These are phyloP conservation scores for Sinelater perroti DNA, from an alignment of 2,888 invertebrate genomes.

Conservation along the genomic window DNA sequence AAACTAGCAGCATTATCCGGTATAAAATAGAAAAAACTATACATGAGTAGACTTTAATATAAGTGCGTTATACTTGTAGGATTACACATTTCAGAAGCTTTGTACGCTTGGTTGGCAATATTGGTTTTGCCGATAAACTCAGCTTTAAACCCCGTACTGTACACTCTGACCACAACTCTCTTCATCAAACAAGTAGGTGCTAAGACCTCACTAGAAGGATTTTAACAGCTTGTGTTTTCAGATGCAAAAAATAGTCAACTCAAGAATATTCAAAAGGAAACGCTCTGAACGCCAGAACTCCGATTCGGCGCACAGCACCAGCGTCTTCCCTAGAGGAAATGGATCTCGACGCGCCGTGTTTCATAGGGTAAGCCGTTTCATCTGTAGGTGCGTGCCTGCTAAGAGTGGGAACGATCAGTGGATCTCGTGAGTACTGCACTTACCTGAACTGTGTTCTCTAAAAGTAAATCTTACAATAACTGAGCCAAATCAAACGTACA, in stretches of 20 bases:
- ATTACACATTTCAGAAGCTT: constrained; percentile 62
- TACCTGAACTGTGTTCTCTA: no score
- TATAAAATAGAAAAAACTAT: constrained; percentile 48
- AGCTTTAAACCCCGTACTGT: constrained; percentile 69
- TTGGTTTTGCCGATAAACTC: constrained; percentile 70
- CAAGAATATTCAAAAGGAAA: constrained; percentile 29
- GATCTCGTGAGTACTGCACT: no score
- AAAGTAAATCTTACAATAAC: no score
- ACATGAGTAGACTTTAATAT: not conserved
- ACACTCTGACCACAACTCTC: constrained; percentile 68
- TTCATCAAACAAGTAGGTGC: constrained; percentile 66
- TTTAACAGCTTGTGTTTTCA: no score
- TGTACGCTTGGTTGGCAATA: constrained; percentile 70
- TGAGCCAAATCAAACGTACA: no score
- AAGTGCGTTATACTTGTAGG: constrained; percentile 55
- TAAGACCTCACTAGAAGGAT: constrained; percentile 1
- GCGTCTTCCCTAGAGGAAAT: constrained; percentile 58
- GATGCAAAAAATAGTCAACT: constrained; percentile 33
- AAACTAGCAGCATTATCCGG: constrained; percentile 67
- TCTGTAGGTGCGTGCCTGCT: no score
- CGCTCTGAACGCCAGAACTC: constrained; percentile 50
- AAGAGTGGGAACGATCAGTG: no score
- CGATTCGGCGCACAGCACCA: constrained; percentile 62
- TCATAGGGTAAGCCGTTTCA: constrained; percentile 58
- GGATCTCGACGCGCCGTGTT: constrained; percentile 56